These are phyloP conservation scores for Eurytoma californica DNA, from an alignment of 2,888 invertebrate genomes.

Conservation along the genomic window DNA sequence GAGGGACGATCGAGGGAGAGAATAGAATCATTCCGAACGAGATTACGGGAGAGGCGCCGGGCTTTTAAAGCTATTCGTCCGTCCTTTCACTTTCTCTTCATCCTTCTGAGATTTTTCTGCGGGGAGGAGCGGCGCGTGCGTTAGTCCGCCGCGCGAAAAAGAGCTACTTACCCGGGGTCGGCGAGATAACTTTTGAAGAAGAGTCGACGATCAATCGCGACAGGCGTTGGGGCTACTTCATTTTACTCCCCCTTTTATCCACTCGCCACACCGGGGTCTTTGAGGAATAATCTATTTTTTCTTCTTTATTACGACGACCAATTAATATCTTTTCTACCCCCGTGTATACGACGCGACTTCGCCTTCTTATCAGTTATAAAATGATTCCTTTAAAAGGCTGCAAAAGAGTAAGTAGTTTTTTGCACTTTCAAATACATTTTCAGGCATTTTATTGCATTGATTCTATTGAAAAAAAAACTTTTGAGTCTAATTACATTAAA, in stretches of 20 bases:
- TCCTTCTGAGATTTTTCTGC: constrained; percentile 33
- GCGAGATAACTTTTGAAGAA: constrained; percentile 37
- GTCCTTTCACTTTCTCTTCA: constrained; percentile 42
- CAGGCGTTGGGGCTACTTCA: neutral
- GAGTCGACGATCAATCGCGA: constrained; percentile 24
- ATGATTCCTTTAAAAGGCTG: too few species aligned
- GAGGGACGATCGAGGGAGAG: constrained; percentile 49
- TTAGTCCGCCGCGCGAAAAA: constrained; percentile 5
- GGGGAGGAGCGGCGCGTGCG: neutral
- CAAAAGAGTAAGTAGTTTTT: too few species aligned
- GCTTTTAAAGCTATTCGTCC: constrained; percentile 59
- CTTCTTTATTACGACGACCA: too few species aligned
- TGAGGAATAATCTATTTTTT: too few species aligned
- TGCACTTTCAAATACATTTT: too few species aligned
- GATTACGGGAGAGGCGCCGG: constrained; percentile 59
- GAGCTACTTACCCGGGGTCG: constrained; percentile 35
- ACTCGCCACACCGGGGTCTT: too few species aligned
- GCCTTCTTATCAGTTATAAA: too few species aligned
- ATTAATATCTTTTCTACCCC: too few species aligned
- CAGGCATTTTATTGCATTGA: too few species aligned
- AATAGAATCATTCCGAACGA: constrained; percentile 64
- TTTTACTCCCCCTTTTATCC: neutral
- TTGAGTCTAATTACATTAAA: too few species aligned
- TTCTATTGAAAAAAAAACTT: too few species aligned
- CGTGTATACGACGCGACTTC: too few species aligned